phyloP scores from a whole-genome alignment of 2,888 invertebrate genomes.

The Mimachlamys varia region DNA sequence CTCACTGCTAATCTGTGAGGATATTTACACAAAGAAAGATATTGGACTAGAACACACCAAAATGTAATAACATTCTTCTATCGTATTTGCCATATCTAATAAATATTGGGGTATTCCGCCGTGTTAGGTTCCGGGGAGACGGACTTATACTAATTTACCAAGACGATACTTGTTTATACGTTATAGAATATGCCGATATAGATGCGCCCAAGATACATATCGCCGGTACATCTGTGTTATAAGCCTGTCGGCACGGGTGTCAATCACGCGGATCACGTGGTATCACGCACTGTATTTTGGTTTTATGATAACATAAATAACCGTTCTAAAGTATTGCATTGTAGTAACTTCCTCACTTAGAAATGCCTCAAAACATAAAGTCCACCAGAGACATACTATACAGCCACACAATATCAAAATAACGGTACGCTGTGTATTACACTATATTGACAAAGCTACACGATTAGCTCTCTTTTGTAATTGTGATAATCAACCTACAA shows the following conservation, averaged over 20 bases:
- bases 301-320: neutral
- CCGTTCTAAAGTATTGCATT: neutral
- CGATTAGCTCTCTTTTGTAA: too few relatives aligned
- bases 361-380: too few relatives aligned
- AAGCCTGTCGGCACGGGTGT: neutral
- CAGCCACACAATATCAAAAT: too few relatives aligned
- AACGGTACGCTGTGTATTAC: too few relatives aligned
- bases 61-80: neutral
- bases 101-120: neutral
- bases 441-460: too few relatives aligned
- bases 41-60: slow-evolving; percentile 11
- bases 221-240: neutral
- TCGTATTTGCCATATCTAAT: slow-evolving; percentile 1
- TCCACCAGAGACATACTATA: too few relatives aligned
- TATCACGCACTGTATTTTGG: neutral
- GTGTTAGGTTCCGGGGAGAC: neutral
- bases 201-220: neutral
- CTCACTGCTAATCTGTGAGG: neutral
- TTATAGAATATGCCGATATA: neutral
- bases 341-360: too few relatives aligned
- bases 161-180: neutral
- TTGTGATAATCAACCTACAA: too few relatives aligned
- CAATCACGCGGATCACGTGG: neutral
- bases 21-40: slow-evolving; percentile 31
- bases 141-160: neutral